Base-by-base conservation (phyloP, 1,140 invertebrate species). In the Hycleus cichorii region DNA sequence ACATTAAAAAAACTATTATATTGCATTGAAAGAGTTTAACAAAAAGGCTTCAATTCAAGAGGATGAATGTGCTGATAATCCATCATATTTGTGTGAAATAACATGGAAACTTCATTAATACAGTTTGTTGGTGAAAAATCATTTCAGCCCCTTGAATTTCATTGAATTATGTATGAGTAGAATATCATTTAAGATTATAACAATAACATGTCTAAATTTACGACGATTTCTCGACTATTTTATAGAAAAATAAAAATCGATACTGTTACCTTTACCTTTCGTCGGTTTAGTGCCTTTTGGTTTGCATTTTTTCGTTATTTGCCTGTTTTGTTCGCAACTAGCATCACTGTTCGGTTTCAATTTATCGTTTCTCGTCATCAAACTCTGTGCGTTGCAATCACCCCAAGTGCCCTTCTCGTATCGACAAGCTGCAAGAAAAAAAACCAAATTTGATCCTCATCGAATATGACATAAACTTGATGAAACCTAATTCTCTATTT, bases 321-420 rank as follows among this genome's bases (percentile, higher is more conserved):
- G 80, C 68, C 84, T 80, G 72, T 80, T 86, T 69, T 83, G 81
- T 58, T 88, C 85, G 68, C 88, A 89, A 46, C 81, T 79, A 6
- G 83, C 74, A 70, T 89, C 86, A 59, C 85, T 87, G 70, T 86
- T 87, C n/a, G 82, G 73, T 68, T 88, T 89, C 63, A 90, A 67
- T 70, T 80, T 83, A 69, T 89, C 84, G 58, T 80, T 82, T 70
- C 87, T 79, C 10, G 81, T 81, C 81, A 88, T 86, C 71, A 80
- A 77, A 47, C 83, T 83, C 63, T 83, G 82, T 46, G 79, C 73
- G 65, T 80, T 81, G 72, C 87, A 89, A 69, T 81, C 82, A 68
- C 80, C 81, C 85, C 86, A 89, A 42, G 83, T 75, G 27, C 86
- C 86, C 71, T 88, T 89, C 64, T 87, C 85, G 70, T 89, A 90